Evolutionary conservation across 2,797 vertebrate species (phyloP).

Genomic region (Tangara arthus): DNA sequence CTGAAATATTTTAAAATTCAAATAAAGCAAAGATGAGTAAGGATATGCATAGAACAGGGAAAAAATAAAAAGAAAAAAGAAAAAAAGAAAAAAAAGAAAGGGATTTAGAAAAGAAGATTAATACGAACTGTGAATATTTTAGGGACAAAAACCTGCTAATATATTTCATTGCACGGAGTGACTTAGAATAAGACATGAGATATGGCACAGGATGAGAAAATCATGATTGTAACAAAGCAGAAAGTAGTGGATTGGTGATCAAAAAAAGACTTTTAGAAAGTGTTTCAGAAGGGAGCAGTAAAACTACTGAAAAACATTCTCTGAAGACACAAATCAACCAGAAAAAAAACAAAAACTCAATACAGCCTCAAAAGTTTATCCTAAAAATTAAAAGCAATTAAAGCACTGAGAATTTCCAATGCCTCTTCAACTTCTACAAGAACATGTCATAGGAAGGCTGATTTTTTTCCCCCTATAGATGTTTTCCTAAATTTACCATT

Average conservation of each 20-base stretch:
- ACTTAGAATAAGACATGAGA: background rate
- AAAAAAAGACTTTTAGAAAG: background rate
- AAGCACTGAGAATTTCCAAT: background rate
- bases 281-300: background rate
- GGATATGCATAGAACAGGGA: background rate
- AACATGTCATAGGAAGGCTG: background rate
- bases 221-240: background rate
- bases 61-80: background rate
- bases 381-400: background rate
- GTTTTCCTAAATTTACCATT: background rate
- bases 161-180: background rate
- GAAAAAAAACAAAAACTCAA: background rate
- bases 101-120: slow-evolving; percentile 4
- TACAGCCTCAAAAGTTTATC: background rate
- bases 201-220: background rate
- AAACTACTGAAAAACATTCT: background rate
- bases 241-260: background rate
- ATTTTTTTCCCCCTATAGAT: fast-evolving
- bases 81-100: background rate
- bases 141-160: background rate
- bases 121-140: background rate
- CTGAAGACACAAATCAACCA: background rate
- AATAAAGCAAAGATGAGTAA: background rate
- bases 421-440: background rate
- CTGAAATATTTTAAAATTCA: background rate